phyloP scores from a whole-genome alignment of 2,797 vertebrate species.

The Salmo trutta region DNA sequence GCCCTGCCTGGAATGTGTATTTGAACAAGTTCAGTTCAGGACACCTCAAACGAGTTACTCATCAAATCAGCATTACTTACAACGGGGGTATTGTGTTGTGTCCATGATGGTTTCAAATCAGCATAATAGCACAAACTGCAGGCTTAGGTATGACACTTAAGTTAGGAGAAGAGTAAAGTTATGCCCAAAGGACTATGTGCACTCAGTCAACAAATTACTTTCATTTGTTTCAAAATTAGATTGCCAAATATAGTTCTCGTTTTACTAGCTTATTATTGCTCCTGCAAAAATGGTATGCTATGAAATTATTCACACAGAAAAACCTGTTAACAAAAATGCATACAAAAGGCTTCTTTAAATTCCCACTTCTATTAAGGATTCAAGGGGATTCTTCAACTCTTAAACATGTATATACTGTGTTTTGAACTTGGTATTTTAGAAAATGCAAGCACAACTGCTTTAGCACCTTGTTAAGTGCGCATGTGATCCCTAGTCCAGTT shows the following conservation, averaged over 20 bases:
- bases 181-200: constrained; percentile 37
- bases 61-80: constrained; percentile 17
- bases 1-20: not conserved
- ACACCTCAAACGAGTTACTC: constrained; percentile 1
- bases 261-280: not conserved
- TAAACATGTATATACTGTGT: not conserved
- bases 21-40: constrained; percentile 24
- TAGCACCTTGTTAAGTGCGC: not conserved
- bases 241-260: constrained; percentile 37
- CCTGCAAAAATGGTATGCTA: constrained; percentile 6
- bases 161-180: constrained; percentile 29
- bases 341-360: constrained; percentile 18
- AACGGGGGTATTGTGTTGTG: not conserved
- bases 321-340: constrained; percentile 30
- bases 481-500: not conserved
- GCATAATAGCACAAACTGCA: constrained; percentile 32
- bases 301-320: constrained; percentile 28
- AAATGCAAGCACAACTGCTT: not conserved
- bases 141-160: constrained; percentile 30
- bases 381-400: not conserved
- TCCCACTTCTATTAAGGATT: constrained; percentile 6
- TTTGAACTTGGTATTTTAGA: not conserved
- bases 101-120: constrained; percentile 20
- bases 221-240: constrained; percentile 54
- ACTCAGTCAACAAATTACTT: constrained; percentile 56